Conservation (phyloP, 2,888 invertebrate species). For the Synergus itoensis region DNA sequence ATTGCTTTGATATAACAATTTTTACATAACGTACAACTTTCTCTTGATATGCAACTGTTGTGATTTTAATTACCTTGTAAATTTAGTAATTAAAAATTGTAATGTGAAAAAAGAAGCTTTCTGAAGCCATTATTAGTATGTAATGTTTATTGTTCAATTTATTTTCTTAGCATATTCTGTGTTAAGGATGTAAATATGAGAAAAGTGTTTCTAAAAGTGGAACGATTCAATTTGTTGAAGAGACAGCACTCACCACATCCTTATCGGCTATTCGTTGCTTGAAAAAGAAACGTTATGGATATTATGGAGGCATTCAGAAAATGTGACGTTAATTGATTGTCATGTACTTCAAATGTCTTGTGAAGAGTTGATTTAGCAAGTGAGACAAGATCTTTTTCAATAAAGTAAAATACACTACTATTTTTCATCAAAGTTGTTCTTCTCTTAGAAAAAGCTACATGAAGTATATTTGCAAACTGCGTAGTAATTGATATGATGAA, state of each 20-base stretch:
- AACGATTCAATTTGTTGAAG: conserved; percentile 14
- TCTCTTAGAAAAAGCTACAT: neutral
- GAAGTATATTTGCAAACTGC: no score
- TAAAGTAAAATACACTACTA: neutral
- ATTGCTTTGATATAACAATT: neutral
- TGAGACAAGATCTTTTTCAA: neutral
- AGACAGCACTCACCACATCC: conserved; percentile 67
- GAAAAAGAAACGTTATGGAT: conserved; percentile 21
- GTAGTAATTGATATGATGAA: neutral
- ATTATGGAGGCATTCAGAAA: neutral
- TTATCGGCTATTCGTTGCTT: conserved; percentile 66
- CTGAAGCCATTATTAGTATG: neutral
- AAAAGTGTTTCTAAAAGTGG: neutral
- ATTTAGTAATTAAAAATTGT: neutral
- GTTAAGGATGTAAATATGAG: neutral
- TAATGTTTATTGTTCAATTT: neutral
- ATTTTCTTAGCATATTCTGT: neutral
- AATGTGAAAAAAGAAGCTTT: neutral
- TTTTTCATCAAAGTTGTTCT: no score
- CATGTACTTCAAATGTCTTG: neutral
- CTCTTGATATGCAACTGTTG: neutral
- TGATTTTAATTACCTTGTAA: neutral
- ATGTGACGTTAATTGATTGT: neutral
- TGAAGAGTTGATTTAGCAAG: neutral
- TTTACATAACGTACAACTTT: neutral